These are phyloP conservation scores for Onthophagus sagittarius DNA, from an alignment of 2,888 invertebrate species.

Conservation along the genomic window DNA sequence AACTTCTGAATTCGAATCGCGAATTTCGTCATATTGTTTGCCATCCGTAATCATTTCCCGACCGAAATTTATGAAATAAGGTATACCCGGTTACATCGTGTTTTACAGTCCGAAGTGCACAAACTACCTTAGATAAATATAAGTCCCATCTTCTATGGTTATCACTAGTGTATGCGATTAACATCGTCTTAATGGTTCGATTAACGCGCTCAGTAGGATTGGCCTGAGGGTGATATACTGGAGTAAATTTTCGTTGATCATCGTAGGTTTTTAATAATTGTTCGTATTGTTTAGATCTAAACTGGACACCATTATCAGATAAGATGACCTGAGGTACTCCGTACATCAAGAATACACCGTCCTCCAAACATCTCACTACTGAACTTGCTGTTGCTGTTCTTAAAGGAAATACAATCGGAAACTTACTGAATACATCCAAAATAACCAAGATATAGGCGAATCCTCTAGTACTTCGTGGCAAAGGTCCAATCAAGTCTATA, in stretches of 20 bases:
- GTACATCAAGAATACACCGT: constrained; percentile 31
- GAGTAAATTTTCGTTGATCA: constrained; percentile 25
- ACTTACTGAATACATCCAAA: constrained; percentile 30
- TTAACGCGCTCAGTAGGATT: constrained; percentile 25
- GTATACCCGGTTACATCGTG: constrained; percentile 26
- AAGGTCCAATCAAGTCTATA: constrained; percentile 26
- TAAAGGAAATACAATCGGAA: constrained; percentile 28
- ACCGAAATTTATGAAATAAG: constrained; percentile 28
- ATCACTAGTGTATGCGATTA: constrained; percentile 19
- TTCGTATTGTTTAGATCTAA: constrained; percentile 24
- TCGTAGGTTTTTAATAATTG: constrained; percentile 21
- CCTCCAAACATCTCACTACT: constrained; percentile 25
- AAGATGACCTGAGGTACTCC: constrained; percentile 31
- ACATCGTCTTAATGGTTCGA: constrained; percentile 22
- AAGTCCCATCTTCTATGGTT: constrained; percentile 32
- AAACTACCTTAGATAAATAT: constrained; percentile 24
- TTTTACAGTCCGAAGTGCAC: constrained; percentile 26
- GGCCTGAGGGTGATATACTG: constrained; percentile 32
- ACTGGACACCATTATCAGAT: constrained; percentile 35
- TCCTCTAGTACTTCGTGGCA: constrained; percentile 15
- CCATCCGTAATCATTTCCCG: constrained; percentile 2
- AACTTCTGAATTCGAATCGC: constrained; percentile 27
- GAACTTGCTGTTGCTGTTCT: constrained; percentile 25
- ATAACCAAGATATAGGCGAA: constrained; percentile 25
- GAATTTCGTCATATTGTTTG: background rate